A percentile compares a stretch with the other conserved stretches of the same genome.
phyloP scores from a whole-genome alignment of 2,888 invertebrate species.

The Crepidodera aurea region DNA sequence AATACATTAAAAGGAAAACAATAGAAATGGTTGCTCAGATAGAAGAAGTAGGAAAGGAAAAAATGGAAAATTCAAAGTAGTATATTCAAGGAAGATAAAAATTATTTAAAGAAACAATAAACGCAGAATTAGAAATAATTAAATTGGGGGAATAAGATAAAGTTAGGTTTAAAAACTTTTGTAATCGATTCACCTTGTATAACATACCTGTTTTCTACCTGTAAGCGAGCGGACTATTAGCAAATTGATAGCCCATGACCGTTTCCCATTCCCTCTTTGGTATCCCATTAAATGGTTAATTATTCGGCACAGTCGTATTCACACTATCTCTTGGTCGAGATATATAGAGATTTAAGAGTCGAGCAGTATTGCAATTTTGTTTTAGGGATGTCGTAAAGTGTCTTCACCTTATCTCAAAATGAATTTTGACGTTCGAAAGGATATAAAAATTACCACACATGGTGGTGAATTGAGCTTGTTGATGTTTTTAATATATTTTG shows the following conservation, averaged over 20 bases:
- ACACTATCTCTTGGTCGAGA: conserved; percentile 27
- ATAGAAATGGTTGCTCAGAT: no score
- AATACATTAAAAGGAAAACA: no score
- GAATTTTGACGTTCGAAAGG: not conserved
- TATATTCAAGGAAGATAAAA: no score
- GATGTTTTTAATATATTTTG: no score
- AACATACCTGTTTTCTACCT: conserved; percentile 43
- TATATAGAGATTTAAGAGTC: conserved; percentile 23
- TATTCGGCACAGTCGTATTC: conserved; percentile 30
- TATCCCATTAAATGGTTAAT: conserved; percentile 31
- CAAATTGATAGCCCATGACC: conserved; percentile 36
- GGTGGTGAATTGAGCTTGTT: not conserved
- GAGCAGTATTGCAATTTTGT: conserved; percentile 15
- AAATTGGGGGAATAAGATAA: no score
- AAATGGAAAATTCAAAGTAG: no score
- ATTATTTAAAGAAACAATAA: no score
- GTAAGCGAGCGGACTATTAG: conserved; percentile 35
- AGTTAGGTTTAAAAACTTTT: no score
- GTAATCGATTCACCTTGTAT: conserved; percentile 46
- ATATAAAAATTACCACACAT: conserved; percentile 16
- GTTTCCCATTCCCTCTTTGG: conserved; percentile 29
- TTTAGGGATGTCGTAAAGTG: conserved; percentile 17
- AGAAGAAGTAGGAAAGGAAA: no score
- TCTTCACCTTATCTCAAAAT: conserved; percentile 5
- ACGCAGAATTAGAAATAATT: no score